Conservation (phyloP, 2,797 vertebrate species). For the Squalus acanthias region DNA sequence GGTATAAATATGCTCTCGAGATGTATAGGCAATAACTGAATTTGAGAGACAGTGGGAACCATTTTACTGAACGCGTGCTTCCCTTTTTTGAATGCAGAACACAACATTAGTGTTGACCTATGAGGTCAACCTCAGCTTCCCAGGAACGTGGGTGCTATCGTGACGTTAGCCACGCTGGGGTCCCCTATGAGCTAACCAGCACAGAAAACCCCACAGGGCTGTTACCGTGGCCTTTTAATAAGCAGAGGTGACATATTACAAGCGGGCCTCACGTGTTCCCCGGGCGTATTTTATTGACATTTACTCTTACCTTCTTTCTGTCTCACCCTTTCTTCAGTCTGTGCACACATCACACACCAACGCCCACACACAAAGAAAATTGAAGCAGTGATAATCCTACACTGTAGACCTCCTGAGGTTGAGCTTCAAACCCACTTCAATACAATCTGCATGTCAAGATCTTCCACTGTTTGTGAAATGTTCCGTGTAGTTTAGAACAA, state of each 20-base stretch:
- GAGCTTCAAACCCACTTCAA: slow-evolving; percentile 26
- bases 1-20: neutral
- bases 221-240: slow-evolving; percentile 10
- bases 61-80: neutral
- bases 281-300: slow-evolving; percentile 3
- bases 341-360: neutral
- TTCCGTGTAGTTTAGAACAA: neutral
- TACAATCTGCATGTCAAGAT: neutral
- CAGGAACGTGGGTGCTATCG: neutral
- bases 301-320: neutral
- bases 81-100: neutral
- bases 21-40: neutral
- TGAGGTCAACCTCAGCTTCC: slow-evolving; percentile 33
- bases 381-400: slow-evolving; percentile 18
- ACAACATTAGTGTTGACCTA: slow-evolving; percentile 5
- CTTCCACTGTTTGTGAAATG: neutral
- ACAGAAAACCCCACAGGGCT: neutral
- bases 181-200: slow-evolving; percentile 14
- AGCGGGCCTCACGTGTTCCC: too few species aligned
- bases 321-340: slow-evolving; percentile 4
- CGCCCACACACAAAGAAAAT: slow-evolving; percentile 22
- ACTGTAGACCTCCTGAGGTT: neutral
- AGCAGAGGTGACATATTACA: slow-evolving; percentile 5
- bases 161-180: neutral
- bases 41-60: neutral